These are phyloP conservation scores for Pseudomyrmex concolor DNA, from an alignment of 1,140 invertebrate species.

Conservation along the genomic window DNA sequence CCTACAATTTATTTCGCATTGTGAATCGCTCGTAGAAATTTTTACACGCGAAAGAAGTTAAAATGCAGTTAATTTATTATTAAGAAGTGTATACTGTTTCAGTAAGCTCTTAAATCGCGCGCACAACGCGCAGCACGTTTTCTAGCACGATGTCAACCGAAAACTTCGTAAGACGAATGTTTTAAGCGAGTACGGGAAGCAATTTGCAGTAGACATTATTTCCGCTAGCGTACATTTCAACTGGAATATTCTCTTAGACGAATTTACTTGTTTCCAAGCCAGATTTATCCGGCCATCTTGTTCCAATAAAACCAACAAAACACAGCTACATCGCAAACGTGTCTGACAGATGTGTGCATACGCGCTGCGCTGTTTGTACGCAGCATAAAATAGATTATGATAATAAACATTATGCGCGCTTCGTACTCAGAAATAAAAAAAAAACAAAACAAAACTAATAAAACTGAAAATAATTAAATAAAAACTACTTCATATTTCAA, in stretches of 20 bases:
- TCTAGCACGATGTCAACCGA: slow-evolving; percentile 16
- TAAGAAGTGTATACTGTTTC: not conserved
- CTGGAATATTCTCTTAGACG: slow-evolving; percentile 31
- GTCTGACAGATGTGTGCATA: not conserved
- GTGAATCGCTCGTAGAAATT: not conserved
- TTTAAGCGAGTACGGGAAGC: slow-evolving; percentile 37
- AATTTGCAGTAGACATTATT: slow-evolving; percentile 34
- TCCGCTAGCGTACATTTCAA: slow-evolving; percentile 12
- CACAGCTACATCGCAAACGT: slow-evolving; percentile 13
- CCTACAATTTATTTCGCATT: not conserved
- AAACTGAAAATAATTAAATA: not conserved
- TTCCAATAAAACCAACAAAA: slow-evolving; percentile 30
- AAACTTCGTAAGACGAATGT: slow-evolving; percentile 23
- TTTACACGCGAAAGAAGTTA: not conserved
- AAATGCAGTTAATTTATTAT: not conserved
- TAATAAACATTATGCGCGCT: not conserved
- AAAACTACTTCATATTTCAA: not conserved
- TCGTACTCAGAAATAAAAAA: not conserved
- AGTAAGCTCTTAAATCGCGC: slow-evolving; percentile 3
- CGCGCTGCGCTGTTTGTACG: not conserved
- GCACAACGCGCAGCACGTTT: not conserved
- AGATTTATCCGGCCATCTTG: slow-evolving; percentile 48
- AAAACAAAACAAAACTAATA: not conserved
- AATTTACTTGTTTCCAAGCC: slow-evolving; percentile 15
- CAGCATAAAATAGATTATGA: slow-evolving; percentile 14